phyloP scores from a whole-genome alignment of 2,888 invertebrate genomes.

The Drosophila parthenogenetica region DNA sequence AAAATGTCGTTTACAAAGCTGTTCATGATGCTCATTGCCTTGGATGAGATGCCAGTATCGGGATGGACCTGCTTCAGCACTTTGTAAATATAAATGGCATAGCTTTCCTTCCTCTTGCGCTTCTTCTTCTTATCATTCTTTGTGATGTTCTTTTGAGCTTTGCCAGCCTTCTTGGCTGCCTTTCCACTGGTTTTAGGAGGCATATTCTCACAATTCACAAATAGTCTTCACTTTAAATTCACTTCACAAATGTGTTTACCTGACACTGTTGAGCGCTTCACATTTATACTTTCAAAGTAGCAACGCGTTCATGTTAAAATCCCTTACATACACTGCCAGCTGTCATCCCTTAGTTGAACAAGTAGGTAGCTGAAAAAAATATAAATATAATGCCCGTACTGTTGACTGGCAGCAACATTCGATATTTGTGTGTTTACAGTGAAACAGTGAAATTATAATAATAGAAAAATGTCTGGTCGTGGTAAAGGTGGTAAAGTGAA shows the following conservation, averaged over 20 bases:
- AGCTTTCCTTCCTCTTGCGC: slow-evolving; percentile 79
- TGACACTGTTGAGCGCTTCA: background rate
- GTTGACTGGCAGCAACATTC: background rate
- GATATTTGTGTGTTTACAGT: slow-evolving; percentile 18
- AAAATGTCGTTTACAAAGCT: slow-evolving; percentile 91
- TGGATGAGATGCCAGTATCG: slow-evolving; percentile 89
- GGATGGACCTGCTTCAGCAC: slow-evolving; percentile 87
- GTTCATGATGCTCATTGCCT: slow-evolving; percentile 91
- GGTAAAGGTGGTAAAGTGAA: slow-evolving; percentile 84
- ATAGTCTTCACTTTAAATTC: slow-evolving; percentile 18
- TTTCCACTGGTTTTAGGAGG: slow-evolving; percentile 84
- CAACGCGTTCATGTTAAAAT: slow-evolving; percentile 29
- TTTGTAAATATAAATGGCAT: slow-evolving; percentile 86
- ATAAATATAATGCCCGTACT: background rate
- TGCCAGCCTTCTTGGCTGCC: slow-evolving; percentile 86
- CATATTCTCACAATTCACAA: slow-evolving; percentile 37
- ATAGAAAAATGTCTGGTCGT: slow-evolving; percentile 84
- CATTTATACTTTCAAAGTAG: slow-evolving; percentile 31
- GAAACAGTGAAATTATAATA: slow-evolving; percentile 13
- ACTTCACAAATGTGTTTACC: slow-evolving; percentile 26
- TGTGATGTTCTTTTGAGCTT: slow-evolving; percentile 87
- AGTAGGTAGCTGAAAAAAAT: slow-evolving; percentile 5
- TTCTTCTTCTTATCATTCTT: slow-evolving; percentile 87
- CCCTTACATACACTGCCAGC: background rate
- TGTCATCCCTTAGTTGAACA: slow-evolving; percentile 15